phyloP scores from a whole-genome alignment of 2,888 invertebrate species.

The Lysandra coridon region DNA sequence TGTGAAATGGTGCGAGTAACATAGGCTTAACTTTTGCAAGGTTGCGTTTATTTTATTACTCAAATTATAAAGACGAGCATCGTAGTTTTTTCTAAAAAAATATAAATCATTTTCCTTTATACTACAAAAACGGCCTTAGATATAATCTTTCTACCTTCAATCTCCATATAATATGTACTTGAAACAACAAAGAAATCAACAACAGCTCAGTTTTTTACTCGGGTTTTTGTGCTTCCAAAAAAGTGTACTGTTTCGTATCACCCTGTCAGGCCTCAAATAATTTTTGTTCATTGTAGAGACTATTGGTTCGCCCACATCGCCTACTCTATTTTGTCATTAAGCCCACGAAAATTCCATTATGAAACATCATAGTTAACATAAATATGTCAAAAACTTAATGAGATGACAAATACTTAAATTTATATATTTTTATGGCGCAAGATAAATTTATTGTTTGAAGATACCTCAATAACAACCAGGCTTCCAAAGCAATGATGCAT shows the following conservation, averaged over 20 bases:
- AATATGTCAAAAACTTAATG: not conserved
- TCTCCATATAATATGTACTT: not conserved
- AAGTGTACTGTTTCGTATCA: not conserved
- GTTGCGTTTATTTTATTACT: no score
- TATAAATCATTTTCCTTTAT: no score
- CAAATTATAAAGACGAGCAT: no score
- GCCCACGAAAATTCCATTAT: slow-evolving; percentile 3
- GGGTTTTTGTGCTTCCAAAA: not conserved
- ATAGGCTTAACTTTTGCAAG: no score
- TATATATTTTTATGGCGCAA: not conserved
- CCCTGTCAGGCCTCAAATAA: not conserved
- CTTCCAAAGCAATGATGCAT: not conserved
- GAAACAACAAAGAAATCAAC: not conserved
- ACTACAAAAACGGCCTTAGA: no score
- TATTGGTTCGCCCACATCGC: not conserved
- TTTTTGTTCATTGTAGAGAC: not conserved
- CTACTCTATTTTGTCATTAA: not conserved
- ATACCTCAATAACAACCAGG: not conserved
- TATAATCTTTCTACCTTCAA: no score
- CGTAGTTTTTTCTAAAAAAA: no score
- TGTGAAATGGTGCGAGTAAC: no score
- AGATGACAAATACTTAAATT: not conserved
- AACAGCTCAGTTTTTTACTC: not conserved
- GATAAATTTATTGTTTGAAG: not conserved
- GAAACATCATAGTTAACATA: not conserved